Base-by-base conservation (phyloP, 2,888 invertebrate species). In the Pseudococcus viburni region DNA sequence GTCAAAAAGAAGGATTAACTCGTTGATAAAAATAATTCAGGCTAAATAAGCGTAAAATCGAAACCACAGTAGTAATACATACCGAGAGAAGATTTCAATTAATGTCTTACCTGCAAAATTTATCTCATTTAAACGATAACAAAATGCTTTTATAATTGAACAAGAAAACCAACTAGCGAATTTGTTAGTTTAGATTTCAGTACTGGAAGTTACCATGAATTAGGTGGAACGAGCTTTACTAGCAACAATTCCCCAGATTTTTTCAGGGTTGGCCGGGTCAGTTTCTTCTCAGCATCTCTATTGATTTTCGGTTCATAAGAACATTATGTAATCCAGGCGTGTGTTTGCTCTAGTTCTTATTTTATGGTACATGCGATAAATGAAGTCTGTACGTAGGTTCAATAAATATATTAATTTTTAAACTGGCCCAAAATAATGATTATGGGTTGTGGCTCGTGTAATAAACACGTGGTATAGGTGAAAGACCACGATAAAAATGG, bases 181-280 rank as follows among this genome's bases (percentile, higher is more conserved):
- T 59, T 85, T 51, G 84, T 59, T 51, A 85, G 84, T 55, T 85
- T 85, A 33, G 86, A 68, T 86, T 86, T 86, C 73, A 68, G 68
- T 46, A 86, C 86, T 86, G 86, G 39, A 86, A 68, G 86, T 86
- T 86, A 19, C 64, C 55, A 64, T 68, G 86, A 86, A 86, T 86
- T 86, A 86, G 68, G 86, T 46, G 68, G 64, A 86, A 86, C 86
- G 86, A 68, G 86, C 86, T 88, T 80, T 59, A 80, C 88, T 88
- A 88, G 88, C 88, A 88, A 88, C 88, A 88, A 88, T 88, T 88
- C 88, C 88, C 88, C 88, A 88, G 88, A 88, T 88, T 88, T 88
- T 88, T 88, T 88, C 88, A 88, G 88, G 88, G 88, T 88, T 88
- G 83, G 88, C 88, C 88, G 88, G 88, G 88, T 88, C 88, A 88